These are phyloP conservation scores for Chelonus formosanus DNA, from an alignment of 2,888 invertebrate species.

Conservation along the genomic window DNA sequence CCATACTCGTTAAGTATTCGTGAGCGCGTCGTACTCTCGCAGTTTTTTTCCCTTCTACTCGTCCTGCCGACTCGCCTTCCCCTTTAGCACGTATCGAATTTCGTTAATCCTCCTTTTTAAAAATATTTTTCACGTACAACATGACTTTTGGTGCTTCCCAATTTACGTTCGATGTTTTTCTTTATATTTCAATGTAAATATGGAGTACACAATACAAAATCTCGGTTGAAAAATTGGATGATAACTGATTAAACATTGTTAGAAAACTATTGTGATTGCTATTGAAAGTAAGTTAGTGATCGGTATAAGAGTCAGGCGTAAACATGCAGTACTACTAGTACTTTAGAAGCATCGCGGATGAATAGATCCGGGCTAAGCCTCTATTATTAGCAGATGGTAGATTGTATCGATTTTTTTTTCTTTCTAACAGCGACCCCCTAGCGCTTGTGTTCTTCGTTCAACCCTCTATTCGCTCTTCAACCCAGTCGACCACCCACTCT, in stretches of 20 bases:
- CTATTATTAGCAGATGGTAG: constrained; percentile 63
- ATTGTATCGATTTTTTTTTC: constrained; percentile 62
- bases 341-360: constrained; percentile 42
- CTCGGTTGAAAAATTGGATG: too few relatives aligned
- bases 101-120: constrained; percentile 17
- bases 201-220: too few relatives aligned
- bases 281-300: constrained; percentile 27
- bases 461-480: constrained; percentile 23
- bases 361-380: constrained; percentile 57
- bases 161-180: constrained; percentile 4
- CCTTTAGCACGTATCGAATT: constrained; percentile 24
- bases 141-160: constrained; percentile 14
- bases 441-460: constrained; percentile 12
- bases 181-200: constrained; percentile 2
- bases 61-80: constrained; percentile 15
- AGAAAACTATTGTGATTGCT: constrained; percentile 18
- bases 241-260: constrained; percentile 2
- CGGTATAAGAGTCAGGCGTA: constrained; percentile 16
- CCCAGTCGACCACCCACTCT: constrained; percentile 37
- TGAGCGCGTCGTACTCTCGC: constrained; percentile 33
- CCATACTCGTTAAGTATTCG: constrained; percentile 44
- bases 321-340: constrained; percentile 15
- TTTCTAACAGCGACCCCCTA: constrained; percentile 23
- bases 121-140: constrained; percentile 11
- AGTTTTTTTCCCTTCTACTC: constrained; percentile 31